A percentile compares a stretch with the other conserved stretches of the same genome.
phyloP scores from a whole-genome alignment of 2,113 vertebrate species.

The Scomber scombrus region DNA sequence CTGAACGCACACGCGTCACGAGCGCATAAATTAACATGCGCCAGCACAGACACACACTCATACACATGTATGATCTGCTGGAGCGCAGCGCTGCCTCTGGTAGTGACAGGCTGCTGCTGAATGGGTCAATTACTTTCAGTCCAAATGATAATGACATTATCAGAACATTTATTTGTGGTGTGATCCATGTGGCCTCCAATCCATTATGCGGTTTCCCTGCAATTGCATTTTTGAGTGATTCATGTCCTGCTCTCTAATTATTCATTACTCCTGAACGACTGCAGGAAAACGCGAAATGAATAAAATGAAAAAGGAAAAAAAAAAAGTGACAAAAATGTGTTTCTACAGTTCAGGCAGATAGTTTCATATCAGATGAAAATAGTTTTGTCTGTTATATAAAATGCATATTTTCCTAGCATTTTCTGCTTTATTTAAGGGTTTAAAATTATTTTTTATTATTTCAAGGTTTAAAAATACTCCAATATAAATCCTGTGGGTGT shows the following conservation, averaged over 20 bases:
- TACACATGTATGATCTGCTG: slow-evolving; percentile 42
- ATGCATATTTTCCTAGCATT: slow-evolving; percentile 29
- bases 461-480: slow-evolving; percentile 27
- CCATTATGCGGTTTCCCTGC: slow-evolving; percentile 69
- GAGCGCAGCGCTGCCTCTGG: slow-evolving; percentile 46
- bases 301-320: slow-evolving; percentile 28
- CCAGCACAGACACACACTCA: slow-evolving; percentile 13
- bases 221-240: slow-evolving; percentile 77
- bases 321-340: slow-evolving; percentile 3
- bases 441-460: too few relatives aligned
- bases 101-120: slow-evolving; percentile 58
- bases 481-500: not conserved
- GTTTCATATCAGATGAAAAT: slow-evolving; percentile 57
- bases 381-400: slow-evolving; percentile 57
- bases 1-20: not conserved
- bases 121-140: slow-evolving; percentile 80
- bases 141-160: slow-evolving; percentile 79
- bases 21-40: slow-evolving; percentile 22
- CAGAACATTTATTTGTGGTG: slow-evolving; percentile 78
- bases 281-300: slow-evolving; percentile 40
- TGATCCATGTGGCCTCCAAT: slow-evolving; percentile 72
- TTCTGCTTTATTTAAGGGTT: too few relatives aligned
- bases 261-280: slow-evolving; percentile 68
- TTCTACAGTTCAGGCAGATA: slow-evolving; percentile 26
- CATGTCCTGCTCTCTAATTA: slow-evolving; percentile 68